Evolutionary conservation across 2,888 invertebrate genomes (phyloP).

Genomic region (Monopis laevigella): DNA sequence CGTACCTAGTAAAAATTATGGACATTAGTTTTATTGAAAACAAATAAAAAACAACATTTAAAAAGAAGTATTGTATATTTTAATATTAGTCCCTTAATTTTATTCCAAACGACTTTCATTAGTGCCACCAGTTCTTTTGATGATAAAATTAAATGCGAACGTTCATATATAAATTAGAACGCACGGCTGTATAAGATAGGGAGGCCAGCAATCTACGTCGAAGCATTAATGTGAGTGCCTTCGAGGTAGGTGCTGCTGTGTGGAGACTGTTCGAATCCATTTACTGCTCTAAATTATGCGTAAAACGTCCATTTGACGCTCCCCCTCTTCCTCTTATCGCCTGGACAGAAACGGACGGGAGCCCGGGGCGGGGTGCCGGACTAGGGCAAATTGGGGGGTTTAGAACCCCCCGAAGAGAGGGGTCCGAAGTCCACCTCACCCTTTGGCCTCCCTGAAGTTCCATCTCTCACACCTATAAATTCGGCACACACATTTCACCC

Average conservation of each 20-base stretch:
- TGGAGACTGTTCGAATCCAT: conserved; percentile 66
- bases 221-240: conserved; percentile 29
- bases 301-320: conserved; percentile 69
- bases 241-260: conserved; percentile 48
- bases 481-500: conserved; percentile 66
- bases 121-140: too few species aligned
- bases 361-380: conserved; percentile 63
- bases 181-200: background rate
- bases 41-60: too few species aligned
- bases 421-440: conserved; percentile 66
- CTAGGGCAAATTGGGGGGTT: conserved; percentile 63
- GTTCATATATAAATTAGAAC: background rate
- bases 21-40: too few species aligned
- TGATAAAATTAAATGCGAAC: too few species aligned
- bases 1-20: too few species aligned
- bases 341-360: conserved; percentile 48
- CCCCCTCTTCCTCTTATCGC: conserved; percentile 67
- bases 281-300: conserved; percentile 70
- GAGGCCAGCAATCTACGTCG: conserved; percentile 11
- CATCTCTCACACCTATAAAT: conserved; percentile 69
- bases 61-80: too few species aligned
- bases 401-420: conserved; percentile 52
- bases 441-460: conserved; percentile 67
- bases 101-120: too few species aligned
- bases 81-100: too few species aligned